phyloP scores from a whole-genome alignment of 2,888 invertebrate genomes.

The Hoplodrina ambigua region DNA sequence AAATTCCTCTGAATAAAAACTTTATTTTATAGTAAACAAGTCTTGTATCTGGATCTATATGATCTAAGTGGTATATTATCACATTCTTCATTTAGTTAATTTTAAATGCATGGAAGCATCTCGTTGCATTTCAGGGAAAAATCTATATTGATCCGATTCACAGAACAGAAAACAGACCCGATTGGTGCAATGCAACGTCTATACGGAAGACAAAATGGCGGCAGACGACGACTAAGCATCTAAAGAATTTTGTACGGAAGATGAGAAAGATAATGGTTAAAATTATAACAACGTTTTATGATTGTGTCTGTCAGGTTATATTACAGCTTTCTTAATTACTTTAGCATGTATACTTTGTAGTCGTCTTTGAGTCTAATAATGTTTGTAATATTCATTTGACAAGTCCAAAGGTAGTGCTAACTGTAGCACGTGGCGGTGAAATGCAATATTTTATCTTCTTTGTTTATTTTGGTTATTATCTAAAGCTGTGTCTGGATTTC shows the following conservation, averaged over 20 bases:
- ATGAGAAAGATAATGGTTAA: background rate
- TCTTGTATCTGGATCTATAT: too few species aligned
- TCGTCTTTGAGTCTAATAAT: constrained; percentile 12
- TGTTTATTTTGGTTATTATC: constrained; percentile 71
- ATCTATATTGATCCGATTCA: constrained; percentile 13
- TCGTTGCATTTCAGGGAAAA: constrained; percentile 14
- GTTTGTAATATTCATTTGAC: background rate
- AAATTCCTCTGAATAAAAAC: too few species aligned
- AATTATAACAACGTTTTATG: constrained; percentile 1
- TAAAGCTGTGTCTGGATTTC: constrained; percentile 63
- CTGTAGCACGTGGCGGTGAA: constrained; percentile 54
- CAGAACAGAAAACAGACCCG: constrained; percentile 33
- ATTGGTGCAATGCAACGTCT: constrained; percentile 32
- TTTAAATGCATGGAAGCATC: background rate
- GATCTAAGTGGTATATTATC: too few species aligned
- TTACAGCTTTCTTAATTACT: constrained; percentile 24
- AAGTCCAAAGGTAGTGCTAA: constrained; percentile 40
- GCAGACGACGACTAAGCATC: background rate
- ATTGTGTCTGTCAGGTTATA: constrained; percentile 23
- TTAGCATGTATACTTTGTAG: constrained; percentile 14
- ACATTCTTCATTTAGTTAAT: background rate
- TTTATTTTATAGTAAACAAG: too few species aligned
- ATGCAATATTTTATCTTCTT: constrained; percentile 61
- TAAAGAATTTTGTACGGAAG: constrained; percentile 12
- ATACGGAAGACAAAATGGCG: constrained; percentile 40